Evolutionary conservation across 2,797 vertebrate species (phyloP), one percentile per base, ranked within the genome.

Genomic region (Otus scops): DNA sequence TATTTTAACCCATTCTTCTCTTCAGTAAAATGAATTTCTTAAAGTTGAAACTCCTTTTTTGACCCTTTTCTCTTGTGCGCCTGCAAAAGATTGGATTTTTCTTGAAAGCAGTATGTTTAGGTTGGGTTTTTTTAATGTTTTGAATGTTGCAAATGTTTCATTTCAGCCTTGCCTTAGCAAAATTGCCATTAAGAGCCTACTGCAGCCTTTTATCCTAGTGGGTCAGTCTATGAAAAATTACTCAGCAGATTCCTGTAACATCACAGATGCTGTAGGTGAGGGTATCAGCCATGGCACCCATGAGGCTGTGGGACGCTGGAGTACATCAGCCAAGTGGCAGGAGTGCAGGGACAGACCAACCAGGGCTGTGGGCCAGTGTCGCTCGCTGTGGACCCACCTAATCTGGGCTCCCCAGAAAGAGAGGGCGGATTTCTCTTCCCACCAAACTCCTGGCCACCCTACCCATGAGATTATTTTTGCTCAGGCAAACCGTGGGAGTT

Each of bases 281-380:
- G 34, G n/a, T 24, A 10, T 43, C 26, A 28, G n/a, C 24, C 1
- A 0, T 17, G 22, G 51, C 1, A 2, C 43, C 36, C 5, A 0
- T 36, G 20, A 7, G 77, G 64, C 71, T 53, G 30, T 30, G 51
- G 56, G 45, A n/a, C 3, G 8, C 68, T 41, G n/a, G 17, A 19
- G 30, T 17, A 19, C 65, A 2, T 34, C 12, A 57, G 54, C 50
- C 7, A 16, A 16, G 30, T 9, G 28, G 21, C 64, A 60, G 47
- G 28, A 73, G 5, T 6, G 8, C 54, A 47, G 56, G 61, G 27
- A 39, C 30, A 38, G 71, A 10, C 30, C 11, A 38, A 39, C 9
- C 0, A 0, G 30, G 32, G 34, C 50, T 11, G 30, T 53, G 56
- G 22, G 50, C 45, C 28, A 18, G 64, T 2, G 0, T 41, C 11